Evolutionary conservation across 1,140 invertebrate genomes (phyloP).

Genomic region (Hylaeus volcanicus): DNA sequence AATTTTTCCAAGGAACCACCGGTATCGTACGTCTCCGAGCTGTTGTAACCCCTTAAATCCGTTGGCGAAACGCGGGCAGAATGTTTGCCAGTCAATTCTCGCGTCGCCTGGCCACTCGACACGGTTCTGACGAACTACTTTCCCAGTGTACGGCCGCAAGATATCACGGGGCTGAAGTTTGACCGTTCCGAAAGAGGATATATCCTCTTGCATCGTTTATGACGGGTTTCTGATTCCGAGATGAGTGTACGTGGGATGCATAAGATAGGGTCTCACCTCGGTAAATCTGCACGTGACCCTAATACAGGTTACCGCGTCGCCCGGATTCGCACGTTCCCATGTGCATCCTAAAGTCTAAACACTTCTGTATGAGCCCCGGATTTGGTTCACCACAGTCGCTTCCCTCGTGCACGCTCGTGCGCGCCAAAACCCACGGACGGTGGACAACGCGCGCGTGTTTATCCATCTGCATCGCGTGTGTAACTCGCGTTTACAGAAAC

Average conservation of each 20-base stretch:
- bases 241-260: constrained; percentile 77
- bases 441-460: not conserved
- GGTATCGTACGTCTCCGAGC: too few relatives aligned
- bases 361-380: constrained; percentile 59
- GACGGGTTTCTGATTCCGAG: constrained; percentile 75
- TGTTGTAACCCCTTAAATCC: not conserved
- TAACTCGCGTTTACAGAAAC: constrained; percentile 47
- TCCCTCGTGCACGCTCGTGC: not conserved
- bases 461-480: constrained; percentile 25
- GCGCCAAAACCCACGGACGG: not conserved
- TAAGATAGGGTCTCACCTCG: constrained; percentile 71
- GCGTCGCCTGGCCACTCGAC: not conserved
- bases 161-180: constrained; percentile 50
- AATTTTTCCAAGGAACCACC: too few relatives aligned
- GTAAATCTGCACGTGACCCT: constrained; percentile 77
- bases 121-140: constrained; percentile 18
- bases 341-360: constrained; percentile 68
- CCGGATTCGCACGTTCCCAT: constrained; percentile 68
- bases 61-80: not conserved
- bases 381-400: constrained; percentile 41
- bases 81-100: not conserved
- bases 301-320: constrained; percentile 69
- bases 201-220: constrained; percentile 74
- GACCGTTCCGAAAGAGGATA: constrained; percentile 48
- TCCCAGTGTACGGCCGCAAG: constrained; percentile 12